Evolutionary conservation across 1,140 invertebrate genomes (phyloP).

Genomic region (Prorops nasuta): DNA sequence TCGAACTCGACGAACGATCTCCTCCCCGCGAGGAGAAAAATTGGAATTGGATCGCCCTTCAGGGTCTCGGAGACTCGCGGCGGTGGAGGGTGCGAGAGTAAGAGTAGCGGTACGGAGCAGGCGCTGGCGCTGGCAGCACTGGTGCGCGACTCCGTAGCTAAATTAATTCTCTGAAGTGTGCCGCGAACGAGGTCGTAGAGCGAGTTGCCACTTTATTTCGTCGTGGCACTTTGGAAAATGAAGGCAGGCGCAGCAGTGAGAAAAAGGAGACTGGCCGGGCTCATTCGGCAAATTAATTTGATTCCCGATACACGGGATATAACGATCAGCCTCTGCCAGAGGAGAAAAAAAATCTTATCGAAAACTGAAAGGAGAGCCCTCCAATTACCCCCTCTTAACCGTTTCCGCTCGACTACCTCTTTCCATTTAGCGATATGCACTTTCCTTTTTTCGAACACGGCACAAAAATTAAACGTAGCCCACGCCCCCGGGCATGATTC

Average conservation of each 20-base stretch:
- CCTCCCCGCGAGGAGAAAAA: no score
- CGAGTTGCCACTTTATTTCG: background rate
- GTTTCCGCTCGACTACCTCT: background rate
- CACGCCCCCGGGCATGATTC: constrained; percentile 30
- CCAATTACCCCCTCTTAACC: background rate
- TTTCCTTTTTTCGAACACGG: constrained; percentile 27
- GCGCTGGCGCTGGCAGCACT: no score
- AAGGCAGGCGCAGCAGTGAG: background rate
- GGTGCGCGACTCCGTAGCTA: no score
- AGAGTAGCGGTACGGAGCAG: no score
- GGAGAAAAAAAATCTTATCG: constrained; percentile 25
- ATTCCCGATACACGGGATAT: constrained; percentile 15
- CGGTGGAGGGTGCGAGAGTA: no score
- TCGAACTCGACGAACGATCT: no score
- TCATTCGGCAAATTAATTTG: constrained; percentile 19
- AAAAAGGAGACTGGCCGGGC: constrained; percentile 7
- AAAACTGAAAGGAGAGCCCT: no score
- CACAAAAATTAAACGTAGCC: constrained; percentile 33
- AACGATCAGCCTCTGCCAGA: no score
- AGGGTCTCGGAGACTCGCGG: no score
- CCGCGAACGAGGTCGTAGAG: background rate
- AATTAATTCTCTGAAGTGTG: constrained; percentile 20
- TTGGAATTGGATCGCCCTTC: no score
- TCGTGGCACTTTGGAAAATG: constrained; percentile 10
- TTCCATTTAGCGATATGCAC: background rate